These are phyloP conservation scores for Epicampocera succincta DNA, from an alignment of 2,888 invertebrate species.

Conservation along the genomic window DNA sequence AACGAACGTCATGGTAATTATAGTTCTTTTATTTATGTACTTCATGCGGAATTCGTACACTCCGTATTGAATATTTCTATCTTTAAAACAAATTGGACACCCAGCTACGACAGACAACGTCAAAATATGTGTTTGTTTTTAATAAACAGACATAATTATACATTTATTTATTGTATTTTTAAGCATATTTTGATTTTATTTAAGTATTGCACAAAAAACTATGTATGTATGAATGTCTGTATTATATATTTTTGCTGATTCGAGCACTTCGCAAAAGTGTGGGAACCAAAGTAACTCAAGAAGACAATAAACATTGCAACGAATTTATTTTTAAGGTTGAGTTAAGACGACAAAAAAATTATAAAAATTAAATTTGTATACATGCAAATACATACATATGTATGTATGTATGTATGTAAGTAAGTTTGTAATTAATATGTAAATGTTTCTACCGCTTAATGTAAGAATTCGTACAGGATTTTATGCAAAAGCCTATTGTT, in stretches of 20 bases:
- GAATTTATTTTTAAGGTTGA: conserved; percentile 41
- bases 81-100: conserved; percentile 32
- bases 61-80: not conserved
- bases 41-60: not conserved
- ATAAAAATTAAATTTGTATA: not conserved
- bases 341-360: conserved; percentile 7
- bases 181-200: conserved; percentile 52
- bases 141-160: not conserved
- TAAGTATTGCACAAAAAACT: conserved; percentile 57
- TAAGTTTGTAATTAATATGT: not conserved
- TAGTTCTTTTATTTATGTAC: not conserved
- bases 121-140: conserved; percentile 45
- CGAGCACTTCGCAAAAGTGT: conserved; percentile 59
- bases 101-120: conserved; percentile 53
- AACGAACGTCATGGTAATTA: too few species aligned
- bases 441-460: not conserved
- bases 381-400: not conserved
- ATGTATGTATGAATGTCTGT: not conserved
- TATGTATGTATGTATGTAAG: not conserved
- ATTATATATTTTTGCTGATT: conserved; percentile 59
- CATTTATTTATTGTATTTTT: conserved; percentile 53
- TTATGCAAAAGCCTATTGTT: conserved; percentile 11
- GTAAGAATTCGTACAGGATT: too few species aligned
- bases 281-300: conserved; percentile 67
- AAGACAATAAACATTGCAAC: conserved; percentile 59